Evolutionary conservation across 2,113 vertebrate genomes (phyloP).

Genomic region (Cariama cristata): DNA sequence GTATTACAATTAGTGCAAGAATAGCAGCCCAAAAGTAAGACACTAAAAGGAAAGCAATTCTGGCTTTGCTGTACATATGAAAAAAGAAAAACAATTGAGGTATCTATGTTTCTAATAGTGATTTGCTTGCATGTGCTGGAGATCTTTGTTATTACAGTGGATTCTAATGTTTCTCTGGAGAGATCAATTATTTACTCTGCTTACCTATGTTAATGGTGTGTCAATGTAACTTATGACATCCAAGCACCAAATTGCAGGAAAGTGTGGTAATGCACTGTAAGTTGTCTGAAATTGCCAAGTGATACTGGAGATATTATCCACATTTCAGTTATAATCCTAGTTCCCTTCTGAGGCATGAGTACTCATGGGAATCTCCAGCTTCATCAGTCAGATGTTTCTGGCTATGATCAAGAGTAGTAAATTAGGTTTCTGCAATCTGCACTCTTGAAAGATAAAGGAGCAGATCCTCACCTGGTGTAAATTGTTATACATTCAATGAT

Average conservation of each 20-base stretch:
- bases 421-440: not conserved
- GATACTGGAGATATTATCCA: not conserved
- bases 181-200: constrained; percentile 61
- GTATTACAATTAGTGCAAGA: not conserved
- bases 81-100: not conserved
- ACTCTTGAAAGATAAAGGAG: not conserved
- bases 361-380: not conserved
- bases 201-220: constrained; percentile 63
- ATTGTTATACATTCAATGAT: not conserved
- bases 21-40: not conserved
- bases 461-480: not conserved
- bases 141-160: not conserved
- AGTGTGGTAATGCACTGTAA: constrained; percentile 53
- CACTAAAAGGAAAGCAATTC: not conserved
- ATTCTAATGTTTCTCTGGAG: constrained; percentile 55
- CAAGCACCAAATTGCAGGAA: constrained; percentile 47
- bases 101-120: not conserved
- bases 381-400: not conserved
- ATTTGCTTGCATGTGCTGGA: not conserved
- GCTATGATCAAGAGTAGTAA: not conserved
- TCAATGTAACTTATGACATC: constrained; percentile 54
- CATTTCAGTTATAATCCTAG: not conserved
- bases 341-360: not conserved
- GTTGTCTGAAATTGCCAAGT: constrained; percentile 35
- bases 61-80: not conserved